Conservation (phyloP, 1,140 invertebrate genomes). For the Leptonema lineaticorne region DNA sequence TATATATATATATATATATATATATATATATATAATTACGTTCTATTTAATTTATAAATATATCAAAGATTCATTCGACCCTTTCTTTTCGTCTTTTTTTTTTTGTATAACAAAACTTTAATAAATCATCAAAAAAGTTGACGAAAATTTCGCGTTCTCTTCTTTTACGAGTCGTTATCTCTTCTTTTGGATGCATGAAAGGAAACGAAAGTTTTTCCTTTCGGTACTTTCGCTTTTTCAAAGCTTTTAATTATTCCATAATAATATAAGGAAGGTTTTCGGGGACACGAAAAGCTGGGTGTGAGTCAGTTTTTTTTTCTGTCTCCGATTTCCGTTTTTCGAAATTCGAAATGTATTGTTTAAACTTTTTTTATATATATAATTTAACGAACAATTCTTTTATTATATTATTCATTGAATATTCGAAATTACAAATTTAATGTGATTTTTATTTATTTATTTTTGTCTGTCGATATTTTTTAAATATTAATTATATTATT, state of each 20-base stretch:
- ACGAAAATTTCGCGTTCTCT: background rate
- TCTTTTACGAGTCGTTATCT: conserved; percentile 8
- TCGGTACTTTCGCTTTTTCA: background rate
- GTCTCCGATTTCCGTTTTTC: too few species aligned
- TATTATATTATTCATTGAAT: conserved; percentile 14
- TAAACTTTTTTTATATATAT: conserved; percentile 15
- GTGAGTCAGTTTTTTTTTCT: too few species aligned
- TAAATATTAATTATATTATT: too few species aligned
- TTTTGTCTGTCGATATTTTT: too few species aligned
- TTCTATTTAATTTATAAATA: too few species aligned
- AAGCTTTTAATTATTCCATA: conserved; percentile 16
- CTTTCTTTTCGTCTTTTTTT: background rate
- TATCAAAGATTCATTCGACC: too few species aligned
- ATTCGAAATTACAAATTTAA: background rate
- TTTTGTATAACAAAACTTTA: background rate
- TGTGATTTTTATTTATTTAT: too few species aligned
- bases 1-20: too few species aligned
- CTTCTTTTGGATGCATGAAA: background rate
- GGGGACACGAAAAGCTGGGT: background rate
- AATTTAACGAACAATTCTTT: background rate
- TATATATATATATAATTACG: too few species aligned
- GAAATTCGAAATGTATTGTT: conserved; percentile 5
- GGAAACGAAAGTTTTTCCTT: conserved; percentile 5
- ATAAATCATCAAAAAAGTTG: conserved; percentile 18
- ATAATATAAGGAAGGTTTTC: conserved; percentile 1